Conservation (phyloP, 2,888 invertebrate genomes). For the Lycocerus yunnanus region DNA sequence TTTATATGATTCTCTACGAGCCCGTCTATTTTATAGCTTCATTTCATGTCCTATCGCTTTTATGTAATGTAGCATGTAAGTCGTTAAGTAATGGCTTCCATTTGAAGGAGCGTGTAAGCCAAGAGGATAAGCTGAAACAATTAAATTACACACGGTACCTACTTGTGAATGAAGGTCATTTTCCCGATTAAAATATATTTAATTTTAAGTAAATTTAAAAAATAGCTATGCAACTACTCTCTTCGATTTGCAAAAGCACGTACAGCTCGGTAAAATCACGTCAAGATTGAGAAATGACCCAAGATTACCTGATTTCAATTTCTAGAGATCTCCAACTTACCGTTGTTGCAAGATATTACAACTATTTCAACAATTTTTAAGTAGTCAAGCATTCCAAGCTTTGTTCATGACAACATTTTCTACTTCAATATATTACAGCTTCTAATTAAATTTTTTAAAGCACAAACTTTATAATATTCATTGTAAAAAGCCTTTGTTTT, state of each 20-base stretch:
- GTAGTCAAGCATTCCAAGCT: conserved; percentile 32
- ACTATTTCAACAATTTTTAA: conserved; percentile 29
- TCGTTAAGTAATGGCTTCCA: conserved; percentile 15
- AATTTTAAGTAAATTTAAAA: conserved; percentile 10
- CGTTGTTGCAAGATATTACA: conserved; percentile 32
- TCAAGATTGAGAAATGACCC: conserved; percentile 31
- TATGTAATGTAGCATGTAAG: conserved; percentile 17
- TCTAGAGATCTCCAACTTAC: conserved; percentile 35
- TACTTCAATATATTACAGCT: neutral
- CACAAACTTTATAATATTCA: no score
- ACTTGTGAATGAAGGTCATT: neutral
- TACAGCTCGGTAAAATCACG: conserved; percentile 33
- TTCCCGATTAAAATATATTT: neutral
- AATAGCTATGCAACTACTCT: conserved; percentile 24
- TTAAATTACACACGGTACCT: conserved; percentile 9
- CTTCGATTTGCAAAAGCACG: conserved; percentile 21
- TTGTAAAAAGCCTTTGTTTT: no score
- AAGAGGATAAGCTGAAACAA: conserved; percentile 13
- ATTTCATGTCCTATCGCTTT: conserved; percentile 9
- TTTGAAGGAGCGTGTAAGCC: conserved; percentile 16
- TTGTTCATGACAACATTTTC: neutral
- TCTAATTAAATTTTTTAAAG: neutral
- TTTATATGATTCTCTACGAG: conserved; percentile 12
- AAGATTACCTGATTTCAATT: conserved; percentile 37
- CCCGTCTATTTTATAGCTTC: conserved; percentile 12